Conservation (phyloP, 2,888 invertebrate species). For the Cephus pulcher region DNA sequence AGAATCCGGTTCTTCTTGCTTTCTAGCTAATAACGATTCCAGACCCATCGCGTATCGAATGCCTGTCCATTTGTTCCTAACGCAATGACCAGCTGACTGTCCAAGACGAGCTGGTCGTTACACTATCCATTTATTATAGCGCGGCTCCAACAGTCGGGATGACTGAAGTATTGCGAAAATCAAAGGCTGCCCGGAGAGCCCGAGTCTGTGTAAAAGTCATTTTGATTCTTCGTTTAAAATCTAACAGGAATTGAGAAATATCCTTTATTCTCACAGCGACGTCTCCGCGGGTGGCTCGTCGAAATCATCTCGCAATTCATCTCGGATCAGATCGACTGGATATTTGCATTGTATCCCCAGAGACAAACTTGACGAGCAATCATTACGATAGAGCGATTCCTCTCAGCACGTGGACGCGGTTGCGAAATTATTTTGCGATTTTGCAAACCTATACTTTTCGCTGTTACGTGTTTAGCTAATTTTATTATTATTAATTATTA, state of each 20-base stretch:
- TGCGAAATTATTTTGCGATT: not conserved
- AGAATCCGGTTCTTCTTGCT: conserved; percentile 53
- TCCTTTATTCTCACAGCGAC: not conserved
- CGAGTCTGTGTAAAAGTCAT: not conserved
- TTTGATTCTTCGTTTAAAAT: not conserved
- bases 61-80: not conserved
- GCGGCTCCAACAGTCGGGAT: not conserved
- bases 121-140: not conserved
- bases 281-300: not conserved
- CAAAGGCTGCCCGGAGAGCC: not conserved
- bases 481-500: not conserved
- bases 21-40: conserved; percentile 58
- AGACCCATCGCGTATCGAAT: conserved; percentile 37
- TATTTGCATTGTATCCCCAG: not conserved
- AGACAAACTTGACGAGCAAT: not conserved
- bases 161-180: not conserved
- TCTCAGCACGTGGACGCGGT: not conserved
- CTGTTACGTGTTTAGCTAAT: not conserved
- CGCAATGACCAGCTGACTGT: not conserved
- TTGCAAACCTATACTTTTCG: not conserved
- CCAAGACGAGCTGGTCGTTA: not conserved
- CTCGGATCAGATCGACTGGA: not conserved
- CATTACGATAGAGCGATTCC: not conserved
- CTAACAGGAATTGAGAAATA: not conserved
- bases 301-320: not conserved